phyloP scores from a whole-genome alignment of 2,797 vertebrate species.

The Linurgus olivaceus region DNA sequence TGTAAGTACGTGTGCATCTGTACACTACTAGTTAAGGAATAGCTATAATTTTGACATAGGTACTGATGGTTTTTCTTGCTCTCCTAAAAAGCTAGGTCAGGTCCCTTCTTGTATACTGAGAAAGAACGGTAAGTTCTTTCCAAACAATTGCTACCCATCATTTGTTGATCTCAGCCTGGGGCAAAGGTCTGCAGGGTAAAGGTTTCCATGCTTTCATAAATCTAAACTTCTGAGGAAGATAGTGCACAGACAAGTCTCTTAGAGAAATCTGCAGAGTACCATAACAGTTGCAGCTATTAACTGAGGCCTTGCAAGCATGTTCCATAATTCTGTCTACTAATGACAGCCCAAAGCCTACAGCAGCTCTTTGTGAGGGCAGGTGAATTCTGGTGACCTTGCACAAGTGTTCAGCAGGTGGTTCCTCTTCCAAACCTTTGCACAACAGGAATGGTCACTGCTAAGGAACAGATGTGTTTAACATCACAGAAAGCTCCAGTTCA shows the following conservation, averaged over 20 bases:
- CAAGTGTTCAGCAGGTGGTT: background rate
- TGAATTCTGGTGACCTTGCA: background rate
- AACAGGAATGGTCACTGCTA: background rate
- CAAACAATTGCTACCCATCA: background rate
- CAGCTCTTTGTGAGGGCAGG: background rate
- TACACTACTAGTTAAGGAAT: background rate
- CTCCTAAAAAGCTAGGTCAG: background rate
- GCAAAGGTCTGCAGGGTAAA: background rate
- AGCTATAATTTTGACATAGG: background rate
- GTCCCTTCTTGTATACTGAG: background rate
- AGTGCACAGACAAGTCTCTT: background rate
- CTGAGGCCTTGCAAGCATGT: background rate
- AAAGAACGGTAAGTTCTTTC: background rate
- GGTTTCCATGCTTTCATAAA: background rate
- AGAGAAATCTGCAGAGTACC: background rate
- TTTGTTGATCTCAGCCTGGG: background rate
- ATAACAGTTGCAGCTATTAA: background rate
- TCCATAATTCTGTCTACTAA: background rate
- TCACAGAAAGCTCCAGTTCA: background rate
- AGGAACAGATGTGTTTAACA: background rate
- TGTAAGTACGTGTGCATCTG: background rate
- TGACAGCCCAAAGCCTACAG: background rate
- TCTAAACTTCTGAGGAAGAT: background rate
- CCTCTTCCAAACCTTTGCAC: background rate
- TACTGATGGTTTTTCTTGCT: background rate